phyloP scores from a whole-genome alignment of 2,797 vertebrate genomes.

The Thalassophryne amazonica region DNA sequence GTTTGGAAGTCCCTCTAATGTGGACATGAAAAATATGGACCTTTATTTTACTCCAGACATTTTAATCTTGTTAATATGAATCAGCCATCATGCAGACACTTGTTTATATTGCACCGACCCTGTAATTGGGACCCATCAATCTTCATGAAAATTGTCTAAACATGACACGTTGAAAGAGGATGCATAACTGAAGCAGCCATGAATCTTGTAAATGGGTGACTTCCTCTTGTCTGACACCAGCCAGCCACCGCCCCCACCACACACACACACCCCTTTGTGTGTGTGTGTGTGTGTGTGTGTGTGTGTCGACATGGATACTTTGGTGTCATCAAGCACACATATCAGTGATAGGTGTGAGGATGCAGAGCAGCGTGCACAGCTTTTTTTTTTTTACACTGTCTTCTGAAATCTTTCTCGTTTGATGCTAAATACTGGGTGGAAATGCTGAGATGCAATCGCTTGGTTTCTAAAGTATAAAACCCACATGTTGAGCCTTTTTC shows the following conservation, averaged over 20 bases:
- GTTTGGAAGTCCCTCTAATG: conserved; percentile 47
- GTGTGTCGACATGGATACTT: conserved; percentile 20
- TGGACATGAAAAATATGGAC: conserved; percentile 40
- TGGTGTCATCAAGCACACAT: conserved; percentile 21
- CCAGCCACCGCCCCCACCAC: too few species aligned
- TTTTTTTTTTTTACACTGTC: too few species aligned
- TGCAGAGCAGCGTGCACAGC: conserved; percentile 14
- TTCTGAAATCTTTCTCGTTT: conserved; percentile 42
- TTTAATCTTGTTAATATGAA: conserved; percentile 59
- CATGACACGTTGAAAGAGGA: conserved; percentile 67
- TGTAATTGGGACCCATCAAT: conserved; percentile 54
- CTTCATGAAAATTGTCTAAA: conserved; percentile 71
- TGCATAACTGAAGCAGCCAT: conserved; percentile 65
- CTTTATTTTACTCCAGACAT: conserved; percentile 56
- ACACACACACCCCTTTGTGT: too few species aligned
- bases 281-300: conserved; percentile 38
- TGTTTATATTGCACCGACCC: conserved; percentile 49
- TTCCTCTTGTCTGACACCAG: conserved; percentile 65
- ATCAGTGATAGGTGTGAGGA: conserved; percentile 35
- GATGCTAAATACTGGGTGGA: conserved; percentile 25
- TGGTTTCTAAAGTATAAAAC: conserved; percentile 58
- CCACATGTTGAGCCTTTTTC: conserved; percentile 45
- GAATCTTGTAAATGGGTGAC: conserved; percentile 70
- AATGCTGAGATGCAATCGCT: conserved; percentile 31
- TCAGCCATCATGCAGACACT: conserved; percentile 47